Conservation (phyloP, 2,888 invertebrate genomes). For the Actias luna region DNA sequence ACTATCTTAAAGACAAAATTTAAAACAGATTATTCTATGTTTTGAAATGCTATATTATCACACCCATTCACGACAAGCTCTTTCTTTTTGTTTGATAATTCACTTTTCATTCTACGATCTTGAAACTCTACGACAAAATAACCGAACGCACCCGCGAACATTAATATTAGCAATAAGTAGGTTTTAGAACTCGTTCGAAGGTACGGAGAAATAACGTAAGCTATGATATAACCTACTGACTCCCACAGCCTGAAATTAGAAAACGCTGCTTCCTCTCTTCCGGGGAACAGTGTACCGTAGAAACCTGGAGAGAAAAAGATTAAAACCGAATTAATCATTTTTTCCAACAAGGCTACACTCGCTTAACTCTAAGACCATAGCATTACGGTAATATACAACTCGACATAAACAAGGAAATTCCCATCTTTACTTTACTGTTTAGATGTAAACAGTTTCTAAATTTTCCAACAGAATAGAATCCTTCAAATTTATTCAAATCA, state of each 20-base stretch:
- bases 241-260: constrained; percentile 87
- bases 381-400: too few relatives aligned
- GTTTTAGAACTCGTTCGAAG: constrained; percentile 78
- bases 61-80: constrained; percentile 47
- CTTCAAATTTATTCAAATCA: too few relatives aligned
- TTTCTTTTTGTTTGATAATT: constrained; percentile 36
- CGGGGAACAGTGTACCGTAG: constrained; percentile 84
- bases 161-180: constrained; percentile 71
- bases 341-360: too few relatives aligned
- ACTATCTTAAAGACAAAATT: too few relatives aligned
- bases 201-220: constrained; percentile 81
- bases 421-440: too few relatives aligned
- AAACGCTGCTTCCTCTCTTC: constrained; percentile 85
- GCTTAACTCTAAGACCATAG: too few relatives aligned
- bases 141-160: constrained; percentile 75
- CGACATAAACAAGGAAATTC: too few relatives aligned
- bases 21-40: constrained; percentile 21
- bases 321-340: neutral
- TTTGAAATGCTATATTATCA: constrained; percentile 66
- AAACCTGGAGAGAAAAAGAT: constrained; percentile 64
- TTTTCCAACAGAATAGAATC: too few relatives aligned
- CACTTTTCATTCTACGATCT: constrained; percentile 43
- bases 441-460: too few relatives aligned
- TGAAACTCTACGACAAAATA: constrained; percentile 73
- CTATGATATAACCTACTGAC: constrained; percentile 84